Evolutionary conservation across 2,888 invertebrate genomes (phyloP).

Genomic region (Pyrochroa serraticornis): DNA sequence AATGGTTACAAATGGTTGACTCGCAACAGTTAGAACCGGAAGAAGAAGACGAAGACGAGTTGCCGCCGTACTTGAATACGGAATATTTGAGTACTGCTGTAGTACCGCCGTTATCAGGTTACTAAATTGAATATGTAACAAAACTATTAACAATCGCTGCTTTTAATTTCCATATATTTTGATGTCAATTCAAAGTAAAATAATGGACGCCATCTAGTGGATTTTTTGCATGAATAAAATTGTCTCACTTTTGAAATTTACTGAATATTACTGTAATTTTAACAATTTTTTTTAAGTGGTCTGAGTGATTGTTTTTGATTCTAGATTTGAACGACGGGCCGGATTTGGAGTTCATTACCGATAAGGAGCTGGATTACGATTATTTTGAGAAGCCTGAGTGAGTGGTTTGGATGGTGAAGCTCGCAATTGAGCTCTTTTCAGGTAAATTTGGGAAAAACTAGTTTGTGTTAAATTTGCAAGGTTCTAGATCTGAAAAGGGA

Average conservation of each 20-base stretch:
- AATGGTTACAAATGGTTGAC: constrained; percentile 98
- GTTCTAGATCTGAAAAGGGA: constrained; percentile 17
- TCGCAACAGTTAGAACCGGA: constrained; percentile 61
- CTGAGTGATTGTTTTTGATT: no score
- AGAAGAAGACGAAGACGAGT: constrained; percentile 63
- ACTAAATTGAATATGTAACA: constrained; percentile 2
- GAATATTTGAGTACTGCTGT: constrained; percentile 63
- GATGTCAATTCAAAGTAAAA: no score
- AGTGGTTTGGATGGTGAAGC: constrained; percentile 25
- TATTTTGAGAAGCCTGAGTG: constrained; percentile 50
- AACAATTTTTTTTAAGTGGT: no score
- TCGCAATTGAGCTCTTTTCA: background rate
- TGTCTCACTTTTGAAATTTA: no score
- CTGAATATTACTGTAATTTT: no score
- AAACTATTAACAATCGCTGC: background rate
- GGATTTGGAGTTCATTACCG: constrained; percentile 48
- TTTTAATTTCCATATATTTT: no score
- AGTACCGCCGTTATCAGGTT: constrained; percentile 53
- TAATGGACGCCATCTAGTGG: no score
- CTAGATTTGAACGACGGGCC: constrained; percentile 45
- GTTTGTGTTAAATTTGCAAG: background rate
- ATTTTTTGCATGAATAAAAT: no score
- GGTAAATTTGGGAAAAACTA: background rate
- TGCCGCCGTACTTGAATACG: constrained; percentile 77
- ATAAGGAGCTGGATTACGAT: constrained; percentile 50